phyloP scores from a whole-genome alignment of 2,797 vertebrate species.

The Sitta carolinensis region DNA sequence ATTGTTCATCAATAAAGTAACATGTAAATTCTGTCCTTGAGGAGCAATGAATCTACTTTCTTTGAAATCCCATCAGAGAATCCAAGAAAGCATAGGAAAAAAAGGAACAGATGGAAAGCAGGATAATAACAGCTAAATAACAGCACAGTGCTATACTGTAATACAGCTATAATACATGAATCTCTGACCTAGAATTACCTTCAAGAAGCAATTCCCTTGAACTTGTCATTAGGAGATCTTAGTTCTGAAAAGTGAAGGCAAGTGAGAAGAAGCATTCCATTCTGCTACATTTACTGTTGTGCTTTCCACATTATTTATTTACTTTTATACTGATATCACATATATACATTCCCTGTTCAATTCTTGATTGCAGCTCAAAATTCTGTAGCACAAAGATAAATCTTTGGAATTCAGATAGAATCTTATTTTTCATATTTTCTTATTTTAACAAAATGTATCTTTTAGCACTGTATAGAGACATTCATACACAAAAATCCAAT shows the following conservation, averaged over 20 bases:
- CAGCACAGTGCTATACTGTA: not conserved
- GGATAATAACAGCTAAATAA: not conserved
- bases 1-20: constrained; percentile 71
- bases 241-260: not conserved
- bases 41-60: not conserved
- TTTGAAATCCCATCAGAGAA: not conserved
- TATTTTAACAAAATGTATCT: not conserved
- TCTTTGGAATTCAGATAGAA: not conserved
- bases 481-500: not conserved
- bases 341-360: not conserved
- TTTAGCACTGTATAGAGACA: not conserved
- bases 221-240: not conserved
- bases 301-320: not conserved
- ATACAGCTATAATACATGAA: not conserved
- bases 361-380: not conserved
- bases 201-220: not conserved
- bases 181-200: not conserved
- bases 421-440: not conserved
- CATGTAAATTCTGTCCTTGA: constrained; percentile 67
- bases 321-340: not conserved
- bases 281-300: not conserved
- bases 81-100: not conserved
- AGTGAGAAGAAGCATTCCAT: not conserved
- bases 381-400: not conserved
- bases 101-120: not conserved